Evolutionary conservation across 2,888 invertebrate genomes (phyloP).

Genomic region (Eristalinus sepulchralis): DNA sequence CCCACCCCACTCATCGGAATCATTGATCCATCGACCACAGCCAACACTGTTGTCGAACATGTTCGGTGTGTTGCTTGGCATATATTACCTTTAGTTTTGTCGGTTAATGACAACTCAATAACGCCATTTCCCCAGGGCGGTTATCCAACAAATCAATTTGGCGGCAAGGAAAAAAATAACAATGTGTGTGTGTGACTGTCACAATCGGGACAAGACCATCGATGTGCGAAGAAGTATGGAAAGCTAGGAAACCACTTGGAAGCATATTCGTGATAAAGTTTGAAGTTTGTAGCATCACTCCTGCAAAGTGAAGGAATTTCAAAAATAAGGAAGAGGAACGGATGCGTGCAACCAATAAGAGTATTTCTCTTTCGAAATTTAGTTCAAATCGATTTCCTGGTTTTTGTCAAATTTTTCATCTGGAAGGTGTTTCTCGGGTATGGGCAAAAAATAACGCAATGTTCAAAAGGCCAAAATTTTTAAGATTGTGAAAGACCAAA

Average conservation of each 20-base stretch:
- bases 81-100: neutral
- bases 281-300: too few relatives aligned
- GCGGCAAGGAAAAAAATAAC: neutral
- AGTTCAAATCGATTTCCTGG: too few relatives aligned
- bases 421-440: too few relatives aligned
- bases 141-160: neutral
- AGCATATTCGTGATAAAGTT: neutral
- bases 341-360: too few relatives aligned
- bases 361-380: too few relatives aligned
- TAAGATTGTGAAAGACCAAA: too few relatives aligned
- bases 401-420: too few relatives aligned
- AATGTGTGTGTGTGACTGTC: neutral
- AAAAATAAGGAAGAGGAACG: too few relatives aligned
- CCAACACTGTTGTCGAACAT: neutral
- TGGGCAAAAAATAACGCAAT: too few relatives aligned
- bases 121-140: neutral
- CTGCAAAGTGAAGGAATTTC: too few relatives aligned
- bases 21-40: neutral
- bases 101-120: neutral
- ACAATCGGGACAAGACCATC: too few relatives aligned
- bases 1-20: neutral
- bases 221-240: neutral
- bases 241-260: neutral
- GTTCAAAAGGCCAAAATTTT: too few relatives aligned
- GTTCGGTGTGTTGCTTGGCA: neutral